Percentiles rank a stretch among this genome's conserved stretches.
Conservation (phyloP, 2,888 invertebrate genomes). For the Volucella bombylans region DNA sequence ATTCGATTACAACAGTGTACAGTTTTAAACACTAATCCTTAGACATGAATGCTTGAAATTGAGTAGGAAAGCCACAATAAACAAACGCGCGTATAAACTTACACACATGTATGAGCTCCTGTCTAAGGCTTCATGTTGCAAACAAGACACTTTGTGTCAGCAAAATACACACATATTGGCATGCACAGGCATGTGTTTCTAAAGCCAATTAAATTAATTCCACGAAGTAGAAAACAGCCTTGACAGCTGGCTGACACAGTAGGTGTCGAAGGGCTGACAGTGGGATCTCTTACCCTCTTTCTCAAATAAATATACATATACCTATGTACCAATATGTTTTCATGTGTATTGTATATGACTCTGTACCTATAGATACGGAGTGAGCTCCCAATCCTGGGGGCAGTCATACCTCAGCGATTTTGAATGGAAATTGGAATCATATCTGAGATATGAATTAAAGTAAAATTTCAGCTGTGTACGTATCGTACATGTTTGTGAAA, state of each 20-base stretch:
- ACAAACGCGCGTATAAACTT: not conserved
- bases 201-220: constrained; percentile 72
- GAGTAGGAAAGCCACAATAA: not conserved
- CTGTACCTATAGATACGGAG: too few species aligned
- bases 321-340: too few species aligned
- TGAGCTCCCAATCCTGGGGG: constrained; percentile 23
- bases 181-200: constrained; percentile 45
- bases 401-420: constrained; percentile 65
- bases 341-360: too few species aligned
- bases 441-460: constrained; percentile 55
- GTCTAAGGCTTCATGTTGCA: constrained; percentile 58
- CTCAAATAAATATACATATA: too few species aligned
- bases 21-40: constrained; percentile 51
- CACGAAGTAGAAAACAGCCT: constrained; percentile 41
- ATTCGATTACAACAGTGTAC: constrained; percentile 56
- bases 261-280: constrained; percentile 5
- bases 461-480: constrained; percentile 31
- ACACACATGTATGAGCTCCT: constrained; percentile 5
- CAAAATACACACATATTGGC: constrained; percentile 20
- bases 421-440: constrained; percentile 58
- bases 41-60: constrained; percentile 33
- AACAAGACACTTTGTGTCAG: constrained; percentile 46
- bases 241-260: constrained; percentile 56
- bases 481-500: constrained; percentile 8
- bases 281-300: not conserved